Base-by-base conservation (phyloP, 1,140 invertebrate genomes). In the Rhagoletis zephyria region DNA sequence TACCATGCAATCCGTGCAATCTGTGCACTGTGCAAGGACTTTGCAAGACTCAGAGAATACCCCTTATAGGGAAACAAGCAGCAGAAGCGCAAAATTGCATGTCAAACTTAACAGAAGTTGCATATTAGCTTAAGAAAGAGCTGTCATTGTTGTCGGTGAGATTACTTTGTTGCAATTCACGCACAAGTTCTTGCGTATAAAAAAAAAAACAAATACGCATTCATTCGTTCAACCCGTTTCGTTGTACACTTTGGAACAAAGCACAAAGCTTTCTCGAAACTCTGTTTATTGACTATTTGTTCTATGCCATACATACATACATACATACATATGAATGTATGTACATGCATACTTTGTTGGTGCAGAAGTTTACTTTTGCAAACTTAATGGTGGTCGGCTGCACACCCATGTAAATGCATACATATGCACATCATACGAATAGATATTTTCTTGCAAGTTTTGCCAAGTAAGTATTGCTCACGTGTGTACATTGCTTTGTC, bases 121-220 rank as follows among this genome's bases (percentile, higher is more conserved):
- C 12, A 48, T 45, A 74, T 74, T 74, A 74, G 42, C 70, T 16
- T 16, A 48, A 74, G 70, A 48, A 74, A 74, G 70, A 48, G 70
- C 70, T 74, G 42, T 74, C 30, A 4, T 4, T 74, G 70, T 30
- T 40, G 70, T 74, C 70, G 45, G 5, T 14, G 10, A 51, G 30
- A 74, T 74, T 74, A 7, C 70, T 74, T 74, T 74, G 70, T 74
- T 74, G 70, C 70, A 74, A 48, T 74, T 51, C 70, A 48, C n/a
- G 45, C 70, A 51, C 70, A 74, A 74, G 48, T 74, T n/a, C 45
- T 1, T 40, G 30, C 42, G 14, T 30, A 70, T 70, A 40, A 40
- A 40, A 70, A 70, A 30, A 30, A 30, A 30, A 74, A 14, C 45
- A 74, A 48, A 74, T 48, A 48, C 5, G 16, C 45, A 14, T 74